Base-by-base conservation (phyloP, 2,113 vertebrate species). In the Scolopax mira region DNA sequence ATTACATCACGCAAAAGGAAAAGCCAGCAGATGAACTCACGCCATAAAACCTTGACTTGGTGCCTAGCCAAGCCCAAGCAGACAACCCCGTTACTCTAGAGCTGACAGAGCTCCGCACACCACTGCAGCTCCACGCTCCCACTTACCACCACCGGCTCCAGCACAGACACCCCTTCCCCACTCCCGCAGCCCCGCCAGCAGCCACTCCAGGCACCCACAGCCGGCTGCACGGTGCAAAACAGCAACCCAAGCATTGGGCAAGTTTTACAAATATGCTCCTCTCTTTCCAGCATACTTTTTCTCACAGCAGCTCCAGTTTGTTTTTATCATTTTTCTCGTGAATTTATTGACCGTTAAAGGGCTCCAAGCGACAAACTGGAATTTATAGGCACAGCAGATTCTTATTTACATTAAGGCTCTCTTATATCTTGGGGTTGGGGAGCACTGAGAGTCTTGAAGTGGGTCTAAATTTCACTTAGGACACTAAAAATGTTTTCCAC, bases 1-100 rank as follows among this genome's bases (percentile, higher is more conserved):
- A 61, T 97, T 91, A 97, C 85, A 55, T 97, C 97, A 98, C 17
- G 2, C 19, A 18, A 83, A 86, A 75, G 87, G 70, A 87, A 95
- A 95, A 93, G 96, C 94, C 93, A 96, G 95, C 89, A 88, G 89
- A 96, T 97, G 97, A 96, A 96, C 84, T 96, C 95, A 97, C 92
- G 69, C 89, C 94, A 52, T 93, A 75, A 90, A 96, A 92, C 89
- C 92, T 84, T 78, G 60, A n/a, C 81, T 94, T 92, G 91, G 80
- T 94, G 89, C 11, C 19, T 30, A 49, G 96, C 95, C 95, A 96
- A 97, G 74, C 71, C 86, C 73, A 52, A 77, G 80, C 78, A 95
- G 85, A 96, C 93, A 93, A 86, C 48, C 48, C 85, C 4, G 6
- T 94, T 93, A 88, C 92, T 96, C 49, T 27, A 0, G 81, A 82